Evolutionary conservation across 2,888 invertebrate species (phyloP), one percentile per base, ranked within the genome.

Genomic region (Heliconius erato): DNA sequence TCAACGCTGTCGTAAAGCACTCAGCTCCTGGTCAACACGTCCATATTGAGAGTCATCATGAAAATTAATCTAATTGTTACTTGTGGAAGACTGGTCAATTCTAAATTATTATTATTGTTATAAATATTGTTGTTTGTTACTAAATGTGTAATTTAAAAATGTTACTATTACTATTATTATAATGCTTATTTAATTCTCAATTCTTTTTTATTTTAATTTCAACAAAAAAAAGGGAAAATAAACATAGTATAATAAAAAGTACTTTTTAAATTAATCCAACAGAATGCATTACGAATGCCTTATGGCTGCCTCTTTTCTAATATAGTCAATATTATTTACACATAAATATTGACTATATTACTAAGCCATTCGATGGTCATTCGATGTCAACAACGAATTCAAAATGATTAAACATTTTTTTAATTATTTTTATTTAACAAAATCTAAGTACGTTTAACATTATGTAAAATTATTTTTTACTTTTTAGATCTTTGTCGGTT

Each of bases 1-100:
- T 97, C 88, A 96, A 96, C 86, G 97, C 97, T 1, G 92, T 97
- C 3, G 97, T 97, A 11, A 97, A 96, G 85, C 96, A 96, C 85
- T 93, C 96, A 7, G 95, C 95, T 0, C 95, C 96, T 11, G 91
- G 92, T 11, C 95, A 95, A 40, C 94, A 93, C 63, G 94, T 92
- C 2, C 93, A 94, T 54, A 92, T 93, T 40, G 90, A 94, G 74
- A 94, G 90, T 84, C 94, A 94, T 87, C 95, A 95, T 87, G 89
- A 93, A 44, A 82, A 84, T 44, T 85, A 79, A 79, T 65, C 26
- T 72, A 80, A 69, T 83, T 84, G 77, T 85, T 85, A 85, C 85
- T 86, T 86, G 83, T 83, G 85, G 80, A 86, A 84, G 85, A 84
- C 83, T 86, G 85, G 81, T 67, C 84, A 81, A 74, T 72, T 83